Percentiles rank a stretch among this genome's conserved stretches.
Evolutionary conservation across 2,888 invertebrate species (phyloP).

Genomic region (Argynnis bischoffii): DNA sequence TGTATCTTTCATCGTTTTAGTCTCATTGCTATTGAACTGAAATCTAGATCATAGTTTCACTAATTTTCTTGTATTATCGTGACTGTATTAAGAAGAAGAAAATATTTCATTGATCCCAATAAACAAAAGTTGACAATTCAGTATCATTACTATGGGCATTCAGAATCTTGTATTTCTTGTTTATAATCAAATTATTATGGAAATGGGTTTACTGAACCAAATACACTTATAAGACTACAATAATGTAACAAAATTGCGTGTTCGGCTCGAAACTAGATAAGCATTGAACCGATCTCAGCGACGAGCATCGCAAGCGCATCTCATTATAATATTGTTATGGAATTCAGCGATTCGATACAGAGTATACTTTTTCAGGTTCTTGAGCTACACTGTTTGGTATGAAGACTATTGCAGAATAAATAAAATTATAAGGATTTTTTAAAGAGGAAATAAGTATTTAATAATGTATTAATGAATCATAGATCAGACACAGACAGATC

Average conservation of each 20-base stretch:
- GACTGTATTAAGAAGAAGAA: too few species aligned
- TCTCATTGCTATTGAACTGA: too few species aligned
- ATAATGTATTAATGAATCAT: too few species aligned
- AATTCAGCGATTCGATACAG: conserved; percentile 7
- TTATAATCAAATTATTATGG: conserved; percentile 28
- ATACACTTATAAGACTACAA: conserved; percentile 27
- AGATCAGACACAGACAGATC: too few species aligned
- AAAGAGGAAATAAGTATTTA: too few species aligned
- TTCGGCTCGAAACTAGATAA: conserved; percentile 28
- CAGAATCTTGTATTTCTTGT: conserved; percentile 21
- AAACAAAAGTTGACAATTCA: conserved; percentile 1
- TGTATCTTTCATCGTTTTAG: too few species aligned
- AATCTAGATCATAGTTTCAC: too few species aligned
- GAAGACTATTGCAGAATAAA: background rate
- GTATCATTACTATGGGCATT: conserved; percentile 11
- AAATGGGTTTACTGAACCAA: conserved; percentile 29
- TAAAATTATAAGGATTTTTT: too few species aligned
- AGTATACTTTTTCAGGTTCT: conserved; percentile 2
- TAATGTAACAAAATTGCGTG: conserved; percentile 31
- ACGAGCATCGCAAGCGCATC: conserved; percentile 26
- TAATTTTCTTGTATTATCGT: too few species aligned
- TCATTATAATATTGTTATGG: conserved; percentile 19
- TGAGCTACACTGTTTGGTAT: background rate
- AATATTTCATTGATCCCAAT: background rate
- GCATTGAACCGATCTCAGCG: conserved; percentile 30